Conservation (phyloP, 2,797 vertebrate species). For the Sebastes minor region DNA sequence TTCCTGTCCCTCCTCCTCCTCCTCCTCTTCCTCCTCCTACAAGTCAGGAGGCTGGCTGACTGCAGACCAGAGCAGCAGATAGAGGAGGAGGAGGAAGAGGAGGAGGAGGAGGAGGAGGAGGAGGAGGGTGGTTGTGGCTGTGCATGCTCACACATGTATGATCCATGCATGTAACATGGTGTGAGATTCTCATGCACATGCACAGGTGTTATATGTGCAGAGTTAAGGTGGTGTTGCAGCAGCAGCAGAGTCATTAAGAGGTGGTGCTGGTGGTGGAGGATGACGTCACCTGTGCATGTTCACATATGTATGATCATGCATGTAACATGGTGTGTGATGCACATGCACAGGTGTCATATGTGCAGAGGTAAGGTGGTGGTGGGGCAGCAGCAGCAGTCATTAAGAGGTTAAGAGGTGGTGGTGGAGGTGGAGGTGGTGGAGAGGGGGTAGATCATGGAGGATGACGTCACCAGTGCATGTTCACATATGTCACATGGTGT, state of each 20-base stretch:
- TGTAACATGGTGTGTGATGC: conserved; percentile 9
- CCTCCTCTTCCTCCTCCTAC: conserved; percentile 31
- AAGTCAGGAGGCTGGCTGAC: conserved; percentile 40
- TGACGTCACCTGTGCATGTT: conserved; percentile 55
- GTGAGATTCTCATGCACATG: conserved; percentile 27
- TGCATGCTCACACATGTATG: conserved; percentile 25
- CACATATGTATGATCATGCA: background rate
- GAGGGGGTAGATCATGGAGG: background rate
- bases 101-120: background rate
- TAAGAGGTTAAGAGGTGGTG: conserved; percentile 30
- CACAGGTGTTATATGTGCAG: background rate
- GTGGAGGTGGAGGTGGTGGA: background rate
- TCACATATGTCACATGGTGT: conserved; percentile 15
- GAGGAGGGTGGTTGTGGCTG: background rate
- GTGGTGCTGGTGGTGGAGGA: background rate
- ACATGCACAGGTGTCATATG: conserved; percentile 16
- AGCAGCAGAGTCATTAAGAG: conserved; percentile 56
- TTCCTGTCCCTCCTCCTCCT: conserved; percentile 60
- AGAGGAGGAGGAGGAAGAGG: background rate
- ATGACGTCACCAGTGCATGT: conserved; percentile 54
- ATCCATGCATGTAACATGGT: background rate
- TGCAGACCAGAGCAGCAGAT: conserved; percentile 67
- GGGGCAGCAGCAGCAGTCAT: conserved; percentile 33
- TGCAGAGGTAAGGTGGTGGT: background rate
- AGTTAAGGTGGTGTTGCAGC: conserved; percentile 10